Conservation (phyloP, 2,797 vertebrate genomes). For the Dicrostonyx torquatus region DNA sequence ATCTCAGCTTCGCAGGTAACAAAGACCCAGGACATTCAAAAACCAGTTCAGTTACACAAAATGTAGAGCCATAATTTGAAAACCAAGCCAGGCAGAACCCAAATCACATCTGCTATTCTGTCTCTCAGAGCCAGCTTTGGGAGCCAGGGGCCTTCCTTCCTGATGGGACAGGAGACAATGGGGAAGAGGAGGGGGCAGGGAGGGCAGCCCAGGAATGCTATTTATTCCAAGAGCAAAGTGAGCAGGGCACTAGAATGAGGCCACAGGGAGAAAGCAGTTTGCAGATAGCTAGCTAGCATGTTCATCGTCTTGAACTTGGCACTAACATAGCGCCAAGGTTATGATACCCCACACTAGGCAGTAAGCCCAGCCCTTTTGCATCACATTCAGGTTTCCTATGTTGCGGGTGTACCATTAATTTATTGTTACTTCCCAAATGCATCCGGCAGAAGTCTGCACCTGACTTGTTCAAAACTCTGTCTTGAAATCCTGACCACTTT, state of each 20-base stretch:
- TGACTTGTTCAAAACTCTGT: neutral
- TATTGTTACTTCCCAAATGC: neutral
- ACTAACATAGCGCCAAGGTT: neutral
- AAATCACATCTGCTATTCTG: neutral
- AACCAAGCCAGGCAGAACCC: neutral
- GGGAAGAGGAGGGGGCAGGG: neutral
- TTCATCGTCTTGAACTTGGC: neutral
- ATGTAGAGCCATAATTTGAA: conserved; percentile 35
- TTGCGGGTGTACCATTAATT: neutral
- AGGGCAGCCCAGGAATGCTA: neutral
- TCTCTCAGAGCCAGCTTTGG: neutral
- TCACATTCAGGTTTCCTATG: neutral
- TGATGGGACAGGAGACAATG: fast-evolving
- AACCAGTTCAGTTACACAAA: neutral
- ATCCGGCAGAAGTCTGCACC: neutral
- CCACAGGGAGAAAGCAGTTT: neutral
- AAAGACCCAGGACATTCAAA: neutral
- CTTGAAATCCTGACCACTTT: neutral
- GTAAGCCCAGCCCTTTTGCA: neutral
- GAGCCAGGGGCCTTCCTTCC: neutral
- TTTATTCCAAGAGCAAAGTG: too few relatives aligned
- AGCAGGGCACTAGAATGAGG: neutral
- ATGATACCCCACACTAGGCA: neutral
- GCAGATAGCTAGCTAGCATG: neutral
- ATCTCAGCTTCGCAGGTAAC: conserved; percentile 10